Percentiles rank a stretch among this genome's conserved stretches.
Evolutionary conservation across 1,140 invertebrate genomes (phyloP).

Genomic region (Nomia melanderi): DNA sequence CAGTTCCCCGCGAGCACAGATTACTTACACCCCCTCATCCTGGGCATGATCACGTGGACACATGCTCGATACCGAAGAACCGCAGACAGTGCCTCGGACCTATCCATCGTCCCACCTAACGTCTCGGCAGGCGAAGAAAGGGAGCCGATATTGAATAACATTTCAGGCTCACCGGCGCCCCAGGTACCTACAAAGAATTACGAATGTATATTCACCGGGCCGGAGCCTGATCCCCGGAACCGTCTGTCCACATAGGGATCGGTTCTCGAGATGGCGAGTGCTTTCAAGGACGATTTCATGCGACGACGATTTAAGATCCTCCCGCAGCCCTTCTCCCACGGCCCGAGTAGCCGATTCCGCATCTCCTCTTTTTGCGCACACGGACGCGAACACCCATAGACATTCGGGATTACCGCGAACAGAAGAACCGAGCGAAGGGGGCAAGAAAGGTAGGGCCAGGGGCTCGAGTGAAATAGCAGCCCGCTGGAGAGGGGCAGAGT

Average conservation of each 20-base stretch:
- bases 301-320: conserved; percentile 40
- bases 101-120: too few relatives aligned
- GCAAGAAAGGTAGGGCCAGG: background rate
- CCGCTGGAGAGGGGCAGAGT: background rate
- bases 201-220: conserved; percentile 32
- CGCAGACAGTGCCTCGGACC: too few relatives aligned
- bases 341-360: conserved; percentile 6
- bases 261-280: conserved; percentile 34
- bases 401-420: conserved; percentile 38
- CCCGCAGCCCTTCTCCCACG: background rate
- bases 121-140: too few relatives aligned
- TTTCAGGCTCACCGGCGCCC: background rate
- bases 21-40: too few relatives aligned
- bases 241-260: conserved; percentile 27
- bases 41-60: too few relatives aligned
- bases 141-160: conserved; percentile 34
- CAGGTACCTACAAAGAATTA: conserved; percentile 4
- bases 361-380: conserved; percentile 29
- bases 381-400: conserved; percentile 39
- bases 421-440: background rate
- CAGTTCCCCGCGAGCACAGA: too few relatives aligned
- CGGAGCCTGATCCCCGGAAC: background rate
- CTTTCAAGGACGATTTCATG: conserved; percentile 46
- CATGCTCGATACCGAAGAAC: too few relatives aligned
- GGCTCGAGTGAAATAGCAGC: background rate